These are phyloP conservation scores for Lampropteryx suffumata DNA, from an alignment of 2,888 invertebrate genomes.

Conservation along the genomic window DNA sequence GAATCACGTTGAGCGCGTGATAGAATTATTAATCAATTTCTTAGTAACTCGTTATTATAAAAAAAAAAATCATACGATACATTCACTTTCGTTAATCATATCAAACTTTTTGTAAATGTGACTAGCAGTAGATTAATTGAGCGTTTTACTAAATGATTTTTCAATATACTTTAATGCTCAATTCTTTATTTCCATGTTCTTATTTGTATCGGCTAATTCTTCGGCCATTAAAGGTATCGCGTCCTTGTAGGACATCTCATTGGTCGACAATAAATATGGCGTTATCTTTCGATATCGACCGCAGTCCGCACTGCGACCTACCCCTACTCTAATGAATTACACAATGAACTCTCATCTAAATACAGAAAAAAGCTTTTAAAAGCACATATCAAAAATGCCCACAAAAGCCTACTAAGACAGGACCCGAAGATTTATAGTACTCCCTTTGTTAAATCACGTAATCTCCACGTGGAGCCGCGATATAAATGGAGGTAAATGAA, in stretches of 20 bases:
- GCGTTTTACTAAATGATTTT: not conserved
- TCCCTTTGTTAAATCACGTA: conserved; percentile 82
- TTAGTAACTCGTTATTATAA: conserved; percentile 40
- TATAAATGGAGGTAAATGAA: conserved; percentile 82
- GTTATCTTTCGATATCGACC: conserved; percentile 80
- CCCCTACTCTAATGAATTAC: conserved; percentile 81
- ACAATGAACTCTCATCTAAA: conserved; percentile 83
- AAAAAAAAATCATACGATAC: conserved; percentile 27
- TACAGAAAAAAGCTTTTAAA: conserved; percentile 84
- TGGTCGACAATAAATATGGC: conserved; percentile 73
- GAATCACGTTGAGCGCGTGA: conserved; percentile 48
- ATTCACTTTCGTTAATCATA: conserved; percentile 28
- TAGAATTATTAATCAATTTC: conserved; percentile 50
- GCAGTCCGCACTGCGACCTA: conserved; percentile 71
- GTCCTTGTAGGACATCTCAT: conserved; percentile 72
- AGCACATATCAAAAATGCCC: conserved; percentile 83
- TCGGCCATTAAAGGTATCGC: conserved; percentile 69
- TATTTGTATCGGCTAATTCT: conserved; percentile 74
- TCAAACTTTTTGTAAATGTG: conserved; percentile 1
- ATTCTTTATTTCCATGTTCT: conserved; percentile 22
- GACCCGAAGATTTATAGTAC: conserved; percentile 77
- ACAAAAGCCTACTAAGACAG: conserved; percentile 83
- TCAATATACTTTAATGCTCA: not conserved
- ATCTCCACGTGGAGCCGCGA: conserved; percentile 81
- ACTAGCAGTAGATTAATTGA: not conserved